Conservation (phyloP, 2,888 invertebrate species). For the Heteromurus nitidus region DNA sequence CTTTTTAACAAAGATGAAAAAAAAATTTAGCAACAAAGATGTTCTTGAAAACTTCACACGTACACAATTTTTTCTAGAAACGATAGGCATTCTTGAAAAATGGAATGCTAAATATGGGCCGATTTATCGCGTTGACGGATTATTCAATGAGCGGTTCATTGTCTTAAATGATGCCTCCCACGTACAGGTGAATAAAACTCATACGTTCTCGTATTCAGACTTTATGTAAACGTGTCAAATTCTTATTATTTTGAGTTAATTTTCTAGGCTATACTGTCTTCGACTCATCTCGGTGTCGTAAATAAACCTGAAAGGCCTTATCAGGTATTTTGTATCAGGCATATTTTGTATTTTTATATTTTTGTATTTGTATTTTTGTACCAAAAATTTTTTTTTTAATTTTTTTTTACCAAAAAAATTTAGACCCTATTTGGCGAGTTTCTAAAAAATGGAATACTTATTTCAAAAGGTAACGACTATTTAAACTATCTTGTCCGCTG, state of each 20-base stretch:
- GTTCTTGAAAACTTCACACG: not conserved
- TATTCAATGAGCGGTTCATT: constrained; percentile 23
- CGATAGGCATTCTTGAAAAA: not conserved
- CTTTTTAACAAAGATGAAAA: not conserved
- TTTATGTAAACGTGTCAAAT: not conserved
- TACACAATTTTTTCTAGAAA: too few relatives aligned
- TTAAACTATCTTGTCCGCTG: not conserved
- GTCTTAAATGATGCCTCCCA: not conserved
- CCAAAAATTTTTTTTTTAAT: too few relatives aligned
- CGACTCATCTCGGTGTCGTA: constrained; percentile 13
- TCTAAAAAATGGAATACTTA: constrained; percentile 28
- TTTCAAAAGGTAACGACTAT: constrained; percentile 4
- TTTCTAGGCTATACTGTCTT: constrained; percentile 18
- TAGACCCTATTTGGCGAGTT: constrained; percentile 37
- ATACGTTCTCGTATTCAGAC: not conserved
- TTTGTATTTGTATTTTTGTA: too few relatives aligned
- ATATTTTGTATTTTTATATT: too few relatives aligned
- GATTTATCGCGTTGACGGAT: constrained; percentile 15
- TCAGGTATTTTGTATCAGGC: too few relatives aligned
- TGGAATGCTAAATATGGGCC: constrained; percentile 22
- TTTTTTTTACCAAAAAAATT: too few relatives aligned
- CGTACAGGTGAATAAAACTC: too few relatives aligned
- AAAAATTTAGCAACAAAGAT: not conserved
- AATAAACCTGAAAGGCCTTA: constrained; percentile 25
- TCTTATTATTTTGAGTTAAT: not conserved